Conservation (phyloP, 2,888 invertebrate species). For the Lapara coniferarum region DNA sequence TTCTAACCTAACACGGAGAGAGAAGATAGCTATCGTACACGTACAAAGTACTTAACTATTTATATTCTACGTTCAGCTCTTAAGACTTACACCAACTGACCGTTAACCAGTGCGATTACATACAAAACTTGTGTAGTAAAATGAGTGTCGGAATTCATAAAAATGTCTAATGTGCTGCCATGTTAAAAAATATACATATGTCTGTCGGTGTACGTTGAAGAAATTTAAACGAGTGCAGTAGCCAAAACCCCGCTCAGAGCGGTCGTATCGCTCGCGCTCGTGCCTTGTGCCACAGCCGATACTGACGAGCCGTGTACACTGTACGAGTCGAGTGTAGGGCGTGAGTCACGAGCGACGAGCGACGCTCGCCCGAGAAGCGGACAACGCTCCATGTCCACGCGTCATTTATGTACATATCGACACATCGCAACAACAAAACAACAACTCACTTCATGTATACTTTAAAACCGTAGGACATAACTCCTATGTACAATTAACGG, state of each 20-base stretch:
- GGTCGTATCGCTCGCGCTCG: constrained; percentile 8
- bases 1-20: constrained; percentile 79
- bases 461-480: constrained; percentile 74
- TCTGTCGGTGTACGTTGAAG: constrained; percentile 66
- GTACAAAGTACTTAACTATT: constrained; percentile 74
- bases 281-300: constrained; percentile 5
- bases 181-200: constrained; percentile 69
- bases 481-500: constrained; percentile 71
- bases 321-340: not conserved
- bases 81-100: constrained; percentile 73
- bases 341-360: not conserved
- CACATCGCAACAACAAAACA: constrained; percentile 78
- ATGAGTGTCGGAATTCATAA: constrained; percentile 72
- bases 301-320: no score
- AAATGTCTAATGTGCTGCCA: constrained; percentile 74
- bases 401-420: constrained; percentile 76
- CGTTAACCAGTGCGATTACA: constrained; percentile 75
- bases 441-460: constrained; percentile 65
- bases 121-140: constrained; percentile 78
- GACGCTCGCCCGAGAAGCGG: not conserved
- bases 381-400: constrained; percentile 60
- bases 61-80: constrained; percentile 74
- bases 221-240: constrained; percentile 74
- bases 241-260: constrained; percentile 65
- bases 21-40: constrained; percentile 77